A percentile compares a stretch with the other conserved stretches of the same genome.
phyloP scores from a whole-genome alignment of 1,140 invertebrate genomes.

The Diprion similis region DNA sequence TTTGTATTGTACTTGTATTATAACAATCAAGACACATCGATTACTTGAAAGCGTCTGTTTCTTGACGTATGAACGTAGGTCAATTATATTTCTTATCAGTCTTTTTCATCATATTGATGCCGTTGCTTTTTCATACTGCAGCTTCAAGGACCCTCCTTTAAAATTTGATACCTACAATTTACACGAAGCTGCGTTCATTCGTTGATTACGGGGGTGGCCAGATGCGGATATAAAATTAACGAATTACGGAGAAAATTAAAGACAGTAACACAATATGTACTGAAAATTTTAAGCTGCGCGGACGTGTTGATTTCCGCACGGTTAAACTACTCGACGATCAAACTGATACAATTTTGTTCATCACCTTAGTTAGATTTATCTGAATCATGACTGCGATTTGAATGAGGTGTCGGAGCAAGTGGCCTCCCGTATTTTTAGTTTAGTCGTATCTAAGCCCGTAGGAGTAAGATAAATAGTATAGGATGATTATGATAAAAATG shows the following conservation, averaged over 20 bases:
- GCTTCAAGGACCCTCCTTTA: neutral
- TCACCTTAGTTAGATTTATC: neutral
- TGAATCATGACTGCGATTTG: neutral
- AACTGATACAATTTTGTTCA: neutral
- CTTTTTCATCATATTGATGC: too few species aligned
- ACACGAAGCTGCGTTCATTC: neutral
- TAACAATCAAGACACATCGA: neutral
- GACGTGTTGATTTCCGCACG: neutral
- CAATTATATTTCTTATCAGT: neutral
- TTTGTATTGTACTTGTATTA: conserved; percentile 3
- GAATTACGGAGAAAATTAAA: too few species aligned
- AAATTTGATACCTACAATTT: neutral
- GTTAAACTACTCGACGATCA: too few species aligned
- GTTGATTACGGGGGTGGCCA: neutral
- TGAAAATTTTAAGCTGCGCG: neutral
- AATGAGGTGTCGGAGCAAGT: neutral
- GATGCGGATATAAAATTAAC: neutral
- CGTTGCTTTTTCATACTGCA: neutral
- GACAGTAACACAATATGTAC: neutral
- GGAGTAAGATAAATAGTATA: conserved; percentile 6
- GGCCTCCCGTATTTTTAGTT: neutral
- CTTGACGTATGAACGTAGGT: neutral
- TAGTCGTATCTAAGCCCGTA: neutral
- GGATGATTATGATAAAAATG: neutral
- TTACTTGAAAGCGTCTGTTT: too few species aligned